A percentile compares a stretch with the other conserved stretches of the same genome.
phyloP scores from a whole-genome alignment of 2,888 invertebrate genomes.

The Eilema sororculum region DNA sequence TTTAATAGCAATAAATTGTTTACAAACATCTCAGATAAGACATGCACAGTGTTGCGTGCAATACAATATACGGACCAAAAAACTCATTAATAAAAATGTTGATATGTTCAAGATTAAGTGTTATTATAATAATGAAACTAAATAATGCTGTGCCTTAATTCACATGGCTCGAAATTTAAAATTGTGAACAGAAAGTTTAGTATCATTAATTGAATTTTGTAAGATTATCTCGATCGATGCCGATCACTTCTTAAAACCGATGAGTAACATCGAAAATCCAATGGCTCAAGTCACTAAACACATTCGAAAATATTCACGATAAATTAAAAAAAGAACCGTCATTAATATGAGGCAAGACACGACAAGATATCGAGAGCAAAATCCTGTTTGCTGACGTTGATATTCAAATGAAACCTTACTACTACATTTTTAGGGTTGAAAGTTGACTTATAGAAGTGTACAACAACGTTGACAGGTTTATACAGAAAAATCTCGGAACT shows the following conservation, averaged over 20 bases:
- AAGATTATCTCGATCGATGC: constrained; percentile 57
- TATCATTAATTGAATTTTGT: constrained; percentile 54
- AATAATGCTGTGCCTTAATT: constrained; percentile 29
- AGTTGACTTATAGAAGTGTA: constrained; percentile 45
- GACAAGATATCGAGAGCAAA: constrained; percentile 67
- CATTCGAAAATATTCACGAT: constrained; percentile 71
- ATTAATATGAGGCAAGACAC: constrained; percentile 77
- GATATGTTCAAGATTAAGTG: constrained; percentile 27
- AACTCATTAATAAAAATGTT: constrained; percentile 21
- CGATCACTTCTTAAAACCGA: constrained; percentile 60
- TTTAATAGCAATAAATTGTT: constrained; percentile 27
- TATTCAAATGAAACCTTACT: constrained; percentile 59
- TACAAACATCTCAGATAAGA: constrained; percentile 22
- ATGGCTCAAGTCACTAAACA: constrained; percentile 57
- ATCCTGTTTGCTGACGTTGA: constrained; percentile 42
- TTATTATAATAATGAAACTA: not conserved
- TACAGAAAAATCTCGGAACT: constrained; percentile 75
- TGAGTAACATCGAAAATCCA: constrained; percentile 61
- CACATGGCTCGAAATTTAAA: constrained; percentile 41
- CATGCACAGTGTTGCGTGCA: constrained; percentile 20
- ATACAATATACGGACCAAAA: constrained; percentile 9
- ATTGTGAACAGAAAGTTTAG: constrained; percentile 43
- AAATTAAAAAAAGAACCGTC: constrained; percentile 78
- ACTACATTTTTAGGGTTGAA: constrained; percentile 53
- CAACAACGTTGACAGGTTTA: constrained; percentile 56